These are phyloP conservation scores for Scaptomyza pallida DNA, from an alignment of 1,140 invertebrate species.

Conservation along the genomic window DNA sequence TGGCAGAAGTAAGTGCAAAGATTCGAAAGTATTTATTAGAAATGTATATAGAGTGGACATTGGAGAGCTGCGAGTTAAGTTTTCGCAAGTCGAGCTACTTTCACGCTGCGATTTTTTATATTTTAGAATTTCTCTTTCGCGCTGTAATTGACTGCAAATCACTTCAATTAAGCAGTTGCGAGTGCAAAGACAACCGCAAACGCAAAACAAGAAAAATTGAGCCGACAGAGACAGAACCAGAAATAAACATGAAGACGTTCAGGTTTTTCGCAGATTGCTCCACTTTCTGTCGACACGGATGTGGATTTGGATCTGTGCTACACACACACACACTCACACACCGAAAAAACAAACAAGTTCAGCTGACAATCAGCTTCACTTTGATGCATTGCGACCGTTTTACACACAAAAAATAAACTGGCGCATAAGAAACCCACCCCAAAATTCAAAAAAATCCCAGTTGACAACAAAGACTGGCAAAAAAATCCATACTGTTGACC, in stretches of 20 bases:
- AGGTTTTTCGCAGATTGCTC: slow-evolving; percentile 65
- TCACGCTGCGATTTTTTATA: slow-evolving; percentile 56
- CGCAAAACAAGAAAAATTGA: slow-evolving; percentile 31
- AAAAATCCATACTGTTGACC: slow-evolving; percentile 45
- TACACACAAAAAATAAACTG: slow-evolving; percentile 21
- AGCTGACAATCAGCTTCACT: slow-evolving; percentile 73
- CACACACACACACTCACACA: slow-evolving; percentile 29
- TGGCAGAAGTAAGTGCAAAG: slow-evolving; percentile 17
- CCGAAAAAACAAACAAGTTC: slow-evolving; percentile 65
- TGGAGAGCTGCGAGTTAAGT: slow-evolving; percentile 14
- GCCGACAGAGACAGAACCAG: slow-evolving; percentile 70
- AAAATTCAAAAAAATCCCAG: slow-evolving; percentile 1
- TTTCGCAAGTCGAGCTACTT: slow-evolving; percentile 49
- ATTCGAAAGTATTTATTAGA: slow-evolving; percentile 62
- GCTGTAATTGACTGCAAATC: slow-evolving; percentile 78
- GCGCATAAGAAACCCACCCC: slow-evolving; percentile 44
- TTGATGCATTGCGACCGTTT: slow-evolving; percentile 35
- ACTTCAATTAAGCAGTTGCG: slow-evolving; percentile 69
- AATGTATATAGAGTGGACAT: slow-evolving; percentile 26
- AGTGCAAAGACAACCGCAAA: slow-evolving; percentile 50
- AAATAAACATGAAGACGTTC: slow-evolving; percentile 58
- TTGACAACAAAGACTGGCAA: slow-evolving; percentile 18
- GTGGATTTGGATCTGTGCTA: slow-evolving; percentile 60
- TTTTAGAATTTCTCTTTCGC: slow-evolving; percentile 76
- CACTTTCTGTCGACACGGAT: slow-evolving; percentile 74